phyloP scores from a whole-genome alignment of 2,113 vertebrate species.

The Sturnira hondurensis region DNA sequence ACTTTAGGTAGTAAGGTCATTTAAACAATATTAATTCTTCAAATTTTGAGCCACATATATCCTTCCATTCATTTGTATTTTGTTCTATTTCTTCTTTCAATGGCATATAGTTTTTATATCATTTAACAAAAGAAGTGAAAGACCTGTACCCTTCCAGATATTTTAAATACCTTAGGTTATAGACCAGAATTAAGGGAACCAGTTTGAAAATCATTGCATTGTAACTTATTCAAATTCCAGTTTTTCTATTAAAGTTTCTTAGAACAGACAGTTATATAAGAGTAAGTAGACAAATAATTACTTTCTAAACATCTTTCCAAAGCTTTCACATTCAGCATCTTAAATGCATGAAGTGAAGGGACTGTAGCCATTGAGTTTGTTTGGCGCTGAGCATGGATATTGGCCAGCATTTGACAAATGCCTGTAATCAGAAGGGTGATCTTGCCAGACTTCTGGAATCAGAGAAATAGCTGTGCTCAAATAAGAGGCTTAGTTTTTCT shows the following conservation, averaged over 20 bases:
- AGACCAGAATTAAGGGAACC: not conserved
- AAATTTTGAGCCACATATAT: not conserved
- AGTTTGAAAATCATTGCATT: not conserved
- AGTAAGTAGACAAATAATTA: conserved; percentile 10
- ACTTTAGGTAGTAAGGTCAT: not conserved
- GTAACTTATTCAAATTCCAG: not conserved
- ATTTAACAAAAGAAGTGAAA: not conserved
- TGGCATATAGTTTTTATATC: not conserved
- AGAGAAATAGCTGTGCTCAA: not conserved
- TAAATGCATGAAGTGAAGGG: not conserved
- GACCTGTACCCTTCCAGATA: not conserved
- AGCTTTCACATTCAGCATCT: not conserved
- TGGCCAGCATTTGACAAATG: not conserved
- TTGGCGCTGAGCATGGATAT: not conserved
- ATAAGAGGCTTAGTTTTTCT: not conserved
- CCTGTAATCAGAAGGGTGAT: not conserved
- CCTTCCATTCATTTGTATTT: not conserved
- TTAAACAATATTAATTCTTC: not conserved
- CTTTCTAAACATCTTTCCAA: not conserved
- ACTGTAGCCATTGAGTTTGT: not conserved
- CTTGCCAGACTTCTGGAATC: not conserved
- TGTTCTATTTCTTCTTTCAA: not conserved
- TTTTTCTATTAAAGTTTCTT: conserved; percentile 10
- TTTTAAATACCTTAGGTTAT: not conserved
- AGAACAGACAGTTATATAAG: not conserved